Evolutionary conservation across 1,140 invertebrate genomes (phyloP).

Genomic region (Amphibalanus amphitrite): DNA sequence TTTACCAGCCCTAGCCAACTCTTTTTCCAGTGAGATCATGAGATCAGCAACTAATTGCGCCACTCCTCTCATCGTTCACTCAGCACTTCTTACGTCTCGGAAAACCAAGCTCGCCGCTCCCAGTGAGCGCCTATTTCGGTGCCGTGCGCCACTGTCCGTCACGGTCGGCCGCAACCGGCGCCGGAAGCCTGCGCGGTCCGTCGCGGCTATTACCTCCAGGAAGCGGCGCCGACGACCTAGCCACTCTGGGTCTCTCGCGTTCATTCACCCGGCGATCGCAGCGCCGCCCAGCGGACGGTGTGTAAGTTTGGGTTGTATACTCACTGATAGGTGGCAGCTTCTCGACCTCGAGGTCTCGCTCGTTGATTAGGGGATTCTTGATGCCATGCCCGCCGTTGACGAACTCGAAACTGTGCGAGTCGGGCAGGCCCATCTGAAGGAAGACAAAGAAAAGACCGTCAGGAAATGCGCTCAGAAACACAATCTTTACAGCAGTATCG

Average conservation of each 20-base stretch:
- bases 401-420: conserved; percentile 78
- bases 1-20: too few relatives aligned
- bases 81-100: too few relatives aligned
- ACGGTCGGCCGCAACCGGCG: too few relatives aligned
- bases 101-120: too few relatives aligned
- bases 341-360: conserved; percentile 29
- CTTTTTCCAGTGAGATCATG: too few relatives aligned
- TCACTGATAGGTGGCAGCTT: conserved; percentile 21
- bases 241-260: not conserved
- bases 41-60: too few relatives aligned
- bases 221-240: not conserved
- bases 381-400: conserved; percentile 98
- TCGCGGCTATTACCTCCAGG: not conserved
- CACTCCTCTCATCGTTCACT: too few relatives aligned
- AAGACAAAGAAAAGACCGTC: conserved; percentile 18
- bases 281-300: too few relatives aligned
- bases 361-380: conserved; percentile 83
- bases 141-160: not conserved
- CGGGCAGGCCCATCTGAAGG: conserved; percentile 59
- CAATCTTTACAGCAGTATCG: too few relatives aligned
- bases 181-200: not conserved
- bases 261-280: not conserved
- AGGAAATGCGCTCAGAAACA: not conserved
- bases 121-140: too few relatives aligned
- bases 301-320: not conserved